Evolutionary conservation across 35 echinoderm and acorn worm genomes (phyloP), one percentile per base, ranked within the genome.

Genomic region (Diadema setosum): DNA sequence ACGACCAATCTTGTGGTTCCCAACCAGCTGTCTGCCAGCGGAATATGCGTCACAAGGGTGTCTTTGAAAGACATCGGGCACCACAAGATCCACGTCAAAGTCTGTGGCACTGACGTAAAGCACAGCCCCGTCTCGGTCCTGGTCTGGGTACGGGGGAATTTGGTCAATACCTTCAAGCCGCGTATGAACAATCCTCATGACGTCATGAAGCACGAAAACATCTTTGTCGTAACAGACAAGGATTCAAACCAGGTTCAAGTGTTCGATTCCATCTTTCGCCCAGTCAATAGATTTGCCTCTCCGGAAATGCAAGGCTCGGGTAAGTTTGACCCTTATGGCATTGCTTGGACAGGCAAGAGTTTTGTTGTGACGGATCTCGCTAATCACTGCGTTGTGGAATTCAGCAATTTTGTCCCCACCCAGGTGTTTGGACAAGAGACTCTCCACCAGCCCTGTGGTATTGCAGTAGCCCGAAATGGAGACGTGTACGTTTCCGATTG

Each of bases 401-500:
- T 91, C 46, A 91, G 73, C 15, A 78, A 49, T 46, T 59, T 69
- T 15, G 89, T 91, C 6, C 41, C 83, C 12, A 26, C 57, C 37
- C 82, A 58, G 33, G 45, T 49, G 9, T 42, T 84, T 12, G 88
- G 88, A 2, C 5, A 34, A 2, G 80, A 37, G 80, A 35, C 82
- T 40, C 64, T 91, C 5, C 29, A 91, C 18, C 42, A 75, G 17
- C 89, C 89, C 24, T 85, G 82, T 30, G 89, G 89, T 26, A 86
- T 91, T 20, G 89, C 65, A 40, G 89, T 78, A 4, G 44, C 9
- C 20, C 73, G 60, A 45, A 58, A 86, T 44, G 89, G 89, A 21
- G 43, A 43, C 40, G 84, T 91, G 16, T 91, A 91, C 67, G 83
- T 91, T 9, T 82, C 89, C 4, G 89, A 91, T 52, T 44, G 84